Evolutionary conservation across 1,140 invertebrate species (phyloP).

Genomic region (Drosophila subpulchrella): DNA sequence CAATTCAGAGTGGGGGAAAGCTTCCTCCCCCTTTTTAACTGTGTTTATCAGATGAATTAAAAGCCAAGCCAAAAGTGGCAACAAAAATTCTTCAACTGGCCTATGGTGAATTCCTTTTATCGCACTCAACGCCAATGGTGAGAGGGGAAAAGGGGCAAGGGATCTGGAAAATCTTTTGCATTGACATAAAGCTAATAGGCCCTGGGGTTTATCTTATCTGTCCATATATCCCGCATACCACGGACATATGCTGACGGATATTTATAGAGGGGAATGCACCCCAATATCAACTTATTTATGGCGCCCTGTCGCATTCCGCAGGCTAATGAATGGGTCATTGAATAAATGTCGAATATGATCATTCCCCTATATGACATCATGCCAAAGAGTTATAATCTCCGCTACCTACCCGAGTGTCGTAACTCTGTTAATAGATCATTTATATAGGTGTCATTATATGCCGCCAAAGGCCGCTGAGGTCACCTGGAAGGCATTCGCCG

Average conservation of each 20-base stretch:
- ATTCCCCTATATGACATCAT: conserved; percentile 43
- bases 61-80: conserved; percentile 56
- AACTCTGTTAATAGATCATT: conserved; percentile 36
- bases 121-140: conserved; percentile 25
- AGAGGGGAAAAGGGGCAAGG: neutral
- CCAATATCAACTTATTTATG: conserved; percentile 32
- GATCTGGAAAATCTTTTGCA: conserved; percentile 23
- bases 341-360: conserved; percentile 19
- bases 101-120: conserved; percentile 79
- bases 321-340: conserved; percentile 29
- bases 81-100: conserved; percentile 49
- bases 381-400: conserved; percentile 14
- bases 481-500: conserved; percentile 64
- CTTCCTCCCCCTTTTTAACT: conserved; percentile 16
- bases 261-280: conserved; percentile 22
- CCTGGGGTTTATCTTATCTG: conserved; percentile 30
- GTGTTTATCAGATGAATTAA: conserved; percentile 59
- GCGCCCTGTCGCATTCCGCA: conserved; percentile 8
- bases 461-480: conserved; percentile 51
- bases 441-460: neutral
- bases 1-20: conserved; percentile 22
- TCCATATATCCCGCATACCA: conserved; percentile 33
- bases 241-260: conserved; percentile 32
- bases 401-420: conserved; percentile 19
- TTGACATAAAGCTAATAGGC: conserved; percentile 8